phyloP scores from a whole-genome alignment of 1,140 invertebrate genomes.

The Drosophila ananassae region DNA sequence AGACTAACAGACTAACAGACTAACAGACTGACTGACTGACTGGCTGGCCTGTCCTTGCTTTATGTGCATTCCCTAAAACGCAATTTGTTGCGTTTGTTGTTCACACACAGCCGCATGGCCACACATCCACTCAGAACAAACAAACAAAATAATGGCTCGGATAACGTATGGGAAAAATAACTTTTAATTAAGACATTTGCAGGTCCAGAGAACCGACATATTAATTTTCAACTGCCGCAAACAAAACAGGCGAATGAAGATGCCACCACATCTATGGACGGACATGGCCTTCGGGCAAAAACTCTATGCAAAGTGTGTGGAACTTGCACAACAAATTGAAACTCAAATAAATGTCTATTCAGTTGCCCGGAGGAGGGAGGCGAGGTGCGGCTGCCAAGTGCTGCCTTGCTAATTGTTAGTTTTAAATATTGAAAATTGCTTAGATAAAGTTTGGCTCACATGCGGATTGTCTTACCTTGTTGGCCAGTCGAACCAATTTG shows the following conservation, averaged over 20 bases:
- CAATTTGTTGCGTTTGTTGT: conserved; percentile 31
- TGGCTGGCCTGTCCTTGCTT: conserved; percentile 35
- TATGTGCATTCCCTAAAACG: conserved; percentile 40
- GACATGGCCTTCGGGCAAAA: conserved; percentile 12
- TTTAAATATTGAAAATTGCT: conserved; percentile 62
- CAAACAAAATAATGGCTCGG: conserved; percentile 22
- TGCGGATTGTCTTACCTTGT: conserved; percentile 35
- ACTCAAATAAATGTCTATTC: conserved; percentile 69
- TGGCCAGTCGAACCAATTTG: conserved; percentile 17
- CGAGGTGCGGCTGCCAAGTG: background rate
- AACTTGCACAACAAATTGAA: conserved; percentile 65
- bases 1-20: conserved; percentile 8
- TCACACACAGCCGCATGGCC: too few relatives aligned
- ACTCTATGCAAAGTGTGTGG: conserved; percentile 59
- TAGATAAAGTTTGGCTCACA: conserved; percentile 23
- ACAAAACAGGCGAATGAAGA: conserved; percentile 66
- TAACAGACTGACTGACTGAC: background rate
- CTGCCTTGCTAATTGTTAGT: conserved; percentile 54
- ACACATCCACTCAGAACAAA: background rate
- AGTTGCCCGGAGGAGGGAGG: conserved; percentile 28
- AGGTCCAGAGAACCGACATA: conserved; percentile 70
- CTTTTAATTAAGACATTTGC: conserved; percentile 79
- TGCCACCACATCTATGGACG: conserved; percentile 44
- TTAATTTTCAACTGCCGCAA: conserved; percentile 71
- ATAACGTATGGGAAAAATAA: conserved; percentile 43